A percentile compares a stretch with the other conserved stretches of the same genome.
These are phyloP conservation scores for Mionectes macconnelli DNA, from an alignment of 2,113 vertebrate species.

Conservation along the genomic window DNA sequence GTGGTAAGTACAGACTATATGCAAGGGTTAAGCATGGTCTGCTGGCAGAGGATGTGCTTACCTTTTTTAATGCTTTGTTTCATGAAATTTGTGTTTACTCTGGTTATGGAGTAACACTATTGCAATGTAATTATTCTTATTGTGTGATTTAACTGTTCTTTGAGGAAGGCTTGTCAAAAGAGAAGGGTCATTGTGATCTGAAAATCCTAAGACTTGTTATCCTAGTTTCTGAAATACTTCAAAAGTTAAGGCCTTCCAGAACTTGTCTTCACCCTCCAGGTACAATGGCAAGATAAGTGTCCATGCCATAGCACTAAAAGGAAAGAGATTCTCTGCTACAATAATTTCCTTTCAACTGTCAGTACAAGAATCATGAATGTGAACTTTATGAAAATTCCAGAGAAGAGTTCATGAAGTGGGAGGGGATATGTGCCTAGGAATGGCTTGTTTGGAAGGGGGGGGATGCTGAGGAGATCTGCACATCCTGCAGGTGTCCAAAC, in stretches of 20 bases:
- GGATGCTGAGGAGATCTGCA: neutral
- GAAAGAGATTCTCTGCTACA: neutral
- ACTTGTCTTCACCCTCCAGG: neutral
- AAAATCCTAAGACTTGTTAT: neutral
- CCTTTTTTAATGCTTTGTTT: neutral
- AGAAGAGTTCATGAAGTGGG: neutral
- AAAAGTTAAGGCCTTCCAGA: neutral
- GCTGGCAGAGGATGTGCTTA: neutral
- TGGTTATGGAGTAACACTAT: neutral
- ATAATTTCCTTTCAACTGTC: neutral
- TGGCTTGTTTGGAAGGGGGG: neutral
- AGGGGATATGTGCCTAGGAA: neutral
- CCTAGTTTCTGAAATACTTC: neutral
- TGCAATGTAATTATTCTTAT: neutral
- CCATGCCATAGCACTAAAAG: neutral
- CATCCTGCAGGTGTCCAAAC: neutral
- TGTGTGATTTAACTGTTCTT: neutral
- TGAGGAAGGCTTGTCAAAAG: neutral
- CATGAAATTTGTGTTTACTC: neutral
- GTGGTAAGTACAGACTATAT: neutral
- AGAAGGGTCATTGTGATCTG: neutral
- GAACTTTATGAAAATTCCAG: neutral
- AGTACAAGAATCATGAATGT: neutral
- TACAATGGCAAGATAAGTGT: neutral
- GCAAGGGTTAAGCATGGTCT: neutral